A percentile compares a stretch with the other conserved stretches of the same genome.
Conservation (phyloP, 2,113 vertebrate genomes). For the Zosterops japonicus region DNA sequence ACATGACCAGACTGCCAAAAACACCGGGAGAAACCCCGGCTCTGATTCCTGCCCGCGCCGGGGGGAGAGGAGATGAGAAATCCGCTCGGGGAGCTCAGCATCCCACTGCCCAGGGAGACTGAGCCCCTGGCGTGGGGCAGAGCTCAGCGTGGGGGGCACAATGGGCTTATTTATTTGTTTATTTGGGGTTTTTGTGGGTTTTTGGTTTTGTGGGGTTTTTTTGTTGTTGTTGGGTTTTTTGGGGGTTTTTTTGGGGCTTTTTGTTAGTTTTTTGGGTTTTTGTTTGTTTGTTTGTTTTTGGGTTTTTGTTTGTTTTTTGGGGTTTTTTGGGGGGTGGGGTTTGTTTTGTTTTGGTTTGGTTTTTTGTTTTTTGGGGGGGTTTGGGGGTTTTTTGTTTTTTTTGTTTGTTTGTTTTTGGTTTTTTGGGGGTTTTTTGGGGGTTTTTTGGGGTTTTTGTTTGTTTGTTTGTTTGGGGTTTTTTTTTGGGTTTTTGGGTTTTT, state of each 20-base stretch:
- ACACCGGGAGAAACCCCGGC: not conserved
- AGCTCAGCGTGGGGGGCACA: not conserved
- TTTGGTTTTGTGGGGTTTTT: too few relatives aligned
- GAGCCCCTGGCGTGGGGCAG: not conserved
- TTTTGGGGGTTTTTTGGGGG: too few relatives aligned
- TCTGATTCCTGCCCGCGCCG: not conserved
- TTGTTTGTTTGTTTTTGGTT: too few relatives aligned
- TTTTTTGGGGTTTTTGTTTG: too few relatives aligned
- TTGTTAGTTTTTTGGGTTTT: too few relatives aligned
- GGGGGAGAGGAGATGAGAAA: not conserved
- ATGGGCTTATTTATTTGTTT: not conserved
- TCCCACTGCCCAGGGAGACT: rapidly evolving
- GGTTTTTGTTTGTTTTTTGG: too few relatives aligned
- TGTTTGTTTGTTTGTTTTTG: too few relatives aligned
- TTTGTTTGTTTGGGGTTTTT: not conserved
- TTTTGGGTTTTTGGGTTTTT: rapidly evolving
- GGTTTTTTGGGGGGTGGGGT: not conserved
- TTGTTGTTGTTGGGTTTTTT: too few relatives aligned
- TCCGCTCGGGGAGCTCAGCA: not conserved
- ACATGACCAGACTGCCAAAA: conserved; percentile 42
- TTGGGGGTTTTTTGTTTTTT: too few relatives aligned
- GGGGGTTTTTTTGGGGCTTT: too few relatives aligned
- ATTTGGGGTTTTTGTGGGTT: not conserved
- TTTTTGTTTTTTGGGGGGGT: too few relatives aligned
- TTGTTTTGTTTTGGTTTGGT: too few relatives aligned